phyloP scores from a whole-genome alignment of 2,113 vertebrate genomes.

The Semnopithecus entellus region DNA sequence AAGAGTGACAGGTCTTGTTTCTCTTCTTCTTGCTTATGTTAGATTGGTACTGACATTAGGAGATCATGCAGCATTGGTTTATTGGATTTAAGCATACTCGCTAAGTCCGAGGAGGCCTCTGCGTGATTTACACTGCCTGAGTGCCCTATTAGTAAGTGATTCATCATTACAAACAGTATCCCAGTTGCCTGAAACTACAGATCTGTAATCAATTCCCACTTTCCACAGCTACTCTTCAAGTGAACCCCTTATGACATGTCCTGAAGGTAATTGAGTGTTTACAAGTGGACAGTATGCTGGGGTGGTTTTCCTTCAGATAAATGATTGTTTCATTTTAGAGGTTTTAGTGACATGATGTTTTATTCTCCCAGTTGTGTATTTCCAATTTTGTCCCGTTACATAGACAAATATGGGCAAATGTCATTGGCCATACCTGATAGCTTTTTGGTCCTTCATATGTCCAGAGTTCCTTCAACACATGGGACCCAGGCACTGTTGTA shows the following conservation, averaged over 20 bases:
- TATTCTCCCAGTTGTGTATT: background rate
- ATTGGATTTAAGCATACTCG: background rate
- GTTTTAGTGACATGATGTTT: background rate
- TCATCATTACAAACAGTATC: background rate
- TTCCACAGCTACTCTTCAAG: background rate
- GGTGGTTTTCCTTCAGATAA: background rate
- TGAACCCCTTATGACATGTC: background rate
- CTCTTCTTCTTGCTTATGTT: background rate
- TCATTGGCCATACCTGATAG: background rate
- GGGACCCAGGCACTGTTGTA: background rate
- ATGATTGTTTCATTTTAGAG: background rate
- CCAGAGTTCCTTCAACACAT: background rate
- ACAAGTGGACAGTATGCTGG: background rate
- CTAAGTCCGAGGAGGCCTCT: background rate
- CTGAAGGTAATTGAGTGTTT: background rate
- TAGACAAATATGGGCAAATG: background rate
- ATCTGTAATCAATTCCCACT: background rate
- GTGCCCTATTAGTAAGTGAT: background rate
- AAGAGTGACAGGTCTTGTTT: background rate
- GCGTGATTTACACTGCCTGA: background rate
- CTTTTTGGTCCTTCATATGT: background rate
- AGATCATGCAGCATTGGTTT: background rate
- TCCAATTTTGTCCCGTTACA: background rate
- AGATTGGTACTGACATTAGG: background rate
- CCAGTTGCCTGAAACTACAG: background rate